A percentile compares a stretch with the other conserved stretches of the same genome.
phyloP scores from a whole-genome alignment of 2,888 invertebrate species.

The Coenonympha arcania region DNA sequence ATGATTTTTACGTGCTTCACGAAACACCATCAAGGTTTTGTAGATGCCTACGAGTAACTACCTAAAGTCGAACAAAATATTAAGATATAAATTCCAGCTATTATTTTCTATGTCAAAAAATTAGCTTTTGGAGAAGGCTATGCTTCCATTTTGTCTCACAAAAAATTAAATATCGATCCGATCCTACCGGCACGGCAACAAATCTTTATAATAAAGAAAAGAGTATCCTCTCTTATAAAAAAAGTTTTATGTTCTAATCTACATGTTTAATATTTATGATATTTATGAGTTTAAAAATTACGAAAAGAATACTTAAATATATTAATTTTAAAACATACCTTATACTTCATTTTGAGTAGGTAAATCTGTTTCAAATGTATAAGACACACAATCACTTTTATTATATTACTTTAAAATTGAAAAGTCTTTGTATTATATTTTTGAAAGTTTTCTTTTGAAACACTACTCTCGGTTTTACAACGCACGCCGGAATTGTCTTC shows the following conservation, averaged over 20 bases:
- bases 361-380: slow-evolving; percentile 7
- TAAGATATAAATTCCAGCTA: not conserved
- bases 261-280: no score
- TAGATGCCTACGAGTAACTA: slow-evolving; percentile 7
- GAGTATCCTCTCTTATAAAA: no score
- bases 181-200: no score
- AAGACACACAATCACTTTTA: slow-evolving; percentile 25
- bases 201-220: no score
- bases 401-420: not conserved
- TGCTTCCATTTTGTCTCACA: no score
- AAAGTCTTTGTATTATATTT: slow-evolving; percentile 9
- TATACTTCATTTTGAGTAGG: slow-evolving; percentile 58
- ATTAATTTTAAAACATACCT: slow-evolving; percentile 44
- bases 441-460: slow-evolving; percentile 11
- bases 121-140: no score
- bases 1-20: slow-evolving; percentile 26
- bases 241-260: no score
- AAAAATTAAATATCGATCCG: no score
- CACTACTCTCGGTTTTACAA: slow-evolving; percentile 7
- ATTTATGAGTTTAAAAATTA: no score
- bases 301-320: not conserved
- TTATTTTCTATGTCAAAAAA: slow-evolving; percentile 9
- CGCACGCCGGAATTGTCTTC: slow-evolving; percentile 27
- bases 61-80: slow-evolving; percentile 15
- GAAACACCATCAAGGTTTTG: slow-evolving; percentile 26